phyloP scores from a whole-genome alignment of 2,888 invertebrate species.

The Eilema griseolum region DNA sequence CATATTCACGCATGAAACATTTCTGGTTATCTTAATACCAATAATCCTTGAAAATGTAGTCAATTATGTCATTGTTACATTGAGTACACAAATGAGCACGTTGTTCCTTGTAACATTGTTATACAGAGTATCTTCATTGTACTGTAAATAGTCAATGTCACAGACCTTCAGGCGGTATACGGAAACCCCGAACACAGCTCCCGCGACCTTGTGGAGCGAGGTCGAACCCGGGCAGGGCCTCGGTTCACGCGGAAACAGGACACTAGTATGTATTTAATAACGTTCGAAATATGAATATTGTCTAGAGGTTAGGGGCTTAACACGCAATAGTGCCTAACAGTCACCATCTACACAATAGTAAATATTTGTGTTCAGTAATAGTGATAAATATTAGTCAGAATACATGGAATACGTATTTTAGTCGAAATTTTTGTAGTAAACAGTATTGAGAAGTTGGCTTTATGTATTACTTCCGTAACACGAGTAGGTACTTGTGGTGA shows the following conservation, averaged over 20 bases:
- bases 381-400: slow-evolving; percentile 1
- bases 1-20: slow-evolving; percentile 16
- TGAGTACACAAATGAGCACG: slow-evolving; percentile 47
- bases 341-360: not conserved
- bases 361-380: not conserved
- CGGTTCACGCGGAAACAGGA: slow-evolving; percentile 66
- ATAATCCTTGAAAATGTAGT: slow-evolving; percentile 50
- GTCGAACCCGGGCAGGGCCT: slow-evolving; percentile 63
- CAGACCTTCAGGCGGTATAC: slow-evolving; percentile 76
- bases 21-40: slow-evolving; percentile 41
- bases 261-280: slow-evolving; percentile 45
- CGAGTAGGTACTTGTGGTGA: slow-evolving; percentile 53
- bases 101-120: slow-evolving; percentile 55
- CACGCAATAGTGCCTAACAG: slow-evolving; percentile 12
- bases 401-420: not conserved
- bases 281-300: slow-evolving; percentile 34
- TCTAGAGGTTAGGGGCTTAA: slow-evolving; percentile 26
- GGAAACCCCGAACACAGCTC: slow-evolving; percentile 72
- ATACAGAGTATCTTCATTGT: slow-evolving; percentile 54
- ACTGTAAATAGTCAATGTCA: slow-evolving; percentile 70
- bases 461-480: slow-evolving; percentile 61
- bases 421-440: not conserved
- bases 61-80: slow-evolving; percentile 50
- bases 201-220: slow-evolving; percentile 72
- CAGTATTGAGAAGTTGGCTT: slow-evolving; percentile 38